Evolutionary conservation across 2,888 invertebrate genomes (phyloP), one percentile per base, ranked within the genome.

Genomic region (Teleogryllus oceanicus): DNA sequence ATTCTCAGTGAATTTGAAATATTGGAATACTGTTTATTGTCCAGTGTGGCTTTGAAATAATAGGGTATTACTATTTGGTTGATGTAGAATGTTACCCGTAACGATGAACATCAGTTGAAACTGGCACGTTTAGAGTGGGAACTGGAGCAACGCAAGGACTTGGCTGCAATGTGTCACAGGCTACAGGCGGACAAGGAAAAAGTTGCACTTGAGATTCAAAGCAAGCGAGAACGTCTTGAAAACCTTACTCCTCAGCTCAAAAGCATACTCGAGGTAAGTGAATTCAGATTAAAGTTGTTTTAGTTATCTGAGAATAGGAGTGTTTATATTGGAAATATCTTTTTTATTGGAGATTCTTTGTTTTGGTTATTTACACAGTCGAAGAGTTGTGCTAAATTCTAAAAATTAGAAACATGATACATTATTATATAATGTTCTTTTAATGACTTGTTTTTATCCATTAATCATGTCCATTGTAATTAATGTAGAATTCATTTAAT

Each of bases 91-190:
- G 84, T 90, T 50, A 94, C 94, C 2, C 89, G 90, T 84, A 88
- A 87, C 77, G 92, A 95, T 87, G 90, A 90, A 75, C 98, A 98
- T 88, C 93, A 94, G 84, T 89, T 94, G 82, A 93, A 94, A 85
- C 87, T 98, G 82, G 95, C 96, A 49, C 91, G 96, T 82, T 88
- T 98, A 51, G 96, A 97, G 85, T 97, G 96, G 94, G 98, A 98
- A 87, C 88, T 97, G 78, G 92, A 93, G 21, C 95, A 97, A 86
- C 90, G 98, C 2, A 94, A 96, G 85, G 92, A 94, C 84, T 88
- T 97, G 76, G 92, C 96, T 1, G 90, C 92, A 74, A 90, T 94
- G 50, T 94, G 95, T 84, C 92, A 92, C 84, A 92, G 93, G 82
- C 88, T 96, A 11, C 91, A 94, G 75, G 90, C 92, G 49, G 92